phyloP scores from a whole-genome alignment of 2,113 vertebrate genomes.

The Xenotilapia longispinis region DNA sequence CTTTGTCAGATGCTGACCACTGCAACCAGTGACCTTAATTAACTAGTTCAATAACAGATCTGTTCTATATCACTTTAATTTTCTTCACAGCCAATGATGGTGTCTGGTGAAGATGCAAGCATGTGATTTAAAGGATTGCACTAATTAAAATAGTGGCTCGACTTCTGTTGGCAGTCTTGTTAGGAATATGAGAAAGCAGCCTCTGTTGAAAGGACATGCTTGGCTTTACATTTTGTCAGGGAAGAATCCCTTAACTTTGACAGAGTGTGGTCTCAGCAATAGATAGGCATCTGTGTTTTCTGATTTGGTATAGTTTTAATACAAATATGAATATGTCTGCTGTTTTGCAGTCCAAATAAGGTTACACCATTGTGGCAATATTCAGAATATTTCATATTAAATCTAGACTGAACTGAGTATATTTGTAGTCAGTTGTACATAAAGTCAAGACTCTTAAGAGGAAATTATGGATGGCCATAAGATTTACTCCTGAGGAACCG shows the following conservation, averaged over 20 bases:
- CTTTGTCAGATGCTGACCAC: constrained; percentile 43
- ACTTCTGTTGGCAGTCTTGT: constrained; percentile 17
- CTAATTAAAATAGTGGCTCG: constrained; percentile 55
- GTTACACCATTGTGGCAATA: neutral
- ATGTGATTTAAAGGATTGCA: constrained; percentile 50
- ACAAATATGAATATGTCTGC: neutral
- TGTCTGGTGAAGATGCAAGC: constrained; percentile 15
- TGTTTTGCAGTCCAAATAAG: neutral
- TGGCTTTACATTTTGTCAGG: neutral
- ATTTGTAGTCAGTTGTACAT: neutral
- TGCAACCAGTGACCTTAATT: constrained; percentile 48
- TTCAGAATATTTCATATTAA: neutral
- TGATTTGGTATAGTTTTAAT: neutral
- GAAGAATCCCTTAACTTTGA: neutral
- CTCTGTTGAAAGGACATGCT: neutral
- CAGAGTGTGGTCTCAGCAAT: neutral
- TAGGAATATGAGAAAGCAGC: neutral
- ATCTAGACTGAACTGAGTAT: neutral
- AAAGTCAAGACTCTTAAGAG: neutral
- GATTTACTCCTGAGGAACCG: constrained; percentile 15
- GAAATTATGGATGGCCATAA: neutral
- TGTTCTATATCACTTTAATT: constrained; percentile 61
- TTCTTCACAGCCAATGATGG: constrained; percentile 39
- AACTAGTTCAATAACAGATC: constrained; percentile 64
- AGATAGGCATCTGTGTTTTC: neutral